Evolutionary conservation across 2,113 vertebrate species (phyloP), one percentile per base, ranked within the genome.

Genomic region (Alaudala cheleensis): DNA sequence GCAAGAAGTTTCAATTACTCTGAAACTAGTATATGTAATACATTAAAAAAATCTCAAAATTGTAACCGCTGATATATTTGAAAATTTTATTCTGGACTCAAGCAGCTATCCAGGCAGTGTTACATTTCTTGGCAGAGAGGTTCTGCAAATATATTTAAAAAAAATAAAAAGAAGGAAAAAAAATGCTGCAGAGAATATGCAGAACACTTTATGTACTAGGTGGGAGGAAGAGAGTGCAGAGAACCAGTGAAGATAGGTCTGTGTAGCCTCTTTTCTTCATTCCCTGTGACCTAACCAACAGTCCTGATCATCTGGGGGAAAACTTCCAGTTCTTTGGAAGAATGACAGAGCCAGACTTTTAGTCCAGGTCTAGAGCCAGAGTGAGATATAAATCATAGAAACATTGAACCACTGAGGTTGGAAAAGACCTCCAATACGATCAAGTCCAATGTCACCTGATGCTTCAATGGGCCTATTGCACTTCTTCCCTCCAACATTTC

Each of bases 401-500:
- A 65, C 4, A 39, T 44, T 0, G 0, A 76, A 42, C 18, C 14
- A 31, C 2, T 42, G 49, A 54, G 14, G 14, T 9, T 76, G 54
- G 21, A 69, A 40, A 90, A 61, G 34, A 34, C 31, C 12, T 67
- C 54, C 47, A 42, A 49, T 29, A 69, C 2, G 25, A 28, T 15
- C 12, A 54, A 66, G 33, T 47, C 25, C 40, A 47, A 31, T 28
- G 24, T 9, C 12, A 60, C 7, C 22, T 47, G 24, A 10, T 66
- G 24, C 26, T 91, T 79, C 22, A 34, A 20, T 81, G 40, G 29
- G 40, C 12, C 16, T 49, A 4, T n/a, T 72, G 17, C 6, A 6
- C 12, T 23, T 73, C 34, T 73, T 73, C 12, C 33, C 20, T 87
- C 33, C 14, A 12, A 26, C 21, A 12, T 51, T 80, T 76, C 28